A percentile compares a stretch with the other conserved stretches of the same genome.
These are phyloP conservation scores for Chauna torquata DNA, from an alignment of 2,113 vertebrate species.

Conservation along the genomic window DNA sequence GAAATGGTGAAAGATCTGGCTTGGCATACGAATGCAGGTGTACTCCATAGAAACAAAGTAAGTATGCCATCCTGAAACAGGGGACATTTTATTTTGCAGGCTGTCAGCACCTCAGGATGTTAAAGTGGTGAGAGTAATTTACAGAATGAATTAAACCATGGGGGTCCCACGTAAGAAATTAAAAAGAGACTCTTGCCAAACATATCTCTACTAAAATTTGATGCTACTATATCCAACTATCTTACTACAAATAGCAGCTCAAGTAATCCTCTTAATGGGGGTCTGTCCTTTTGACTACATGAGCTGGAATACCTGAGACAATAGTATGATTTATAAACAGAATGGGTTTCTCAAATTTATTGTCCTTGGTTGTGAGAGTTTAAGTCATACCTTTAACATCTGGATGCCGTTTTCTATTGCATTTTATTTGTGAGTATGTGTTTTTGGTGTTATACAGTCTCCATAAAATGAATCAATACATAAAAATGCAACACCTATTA, in stretches of 20 bases:
- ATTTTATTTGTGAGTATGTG: background rate
- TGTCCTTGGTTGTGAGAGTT: background rate
- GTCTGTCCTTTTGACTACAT: background rate
- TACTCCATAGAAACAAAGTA: background rate
- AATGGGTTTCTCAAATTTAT: background rate
- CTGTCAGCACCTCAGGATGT: background rate
- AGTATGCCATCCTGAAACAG: background rate
- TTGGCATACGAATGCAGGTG: background rate
- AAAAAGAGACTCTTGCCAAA: background rate
- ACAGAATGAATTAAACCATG: background rate
- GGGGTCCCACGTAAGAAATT: background rate
- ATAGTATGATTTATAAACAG: background rate
- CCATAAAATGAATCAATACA: constrained; percentile 6
- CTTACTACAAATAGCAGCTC: background rate
- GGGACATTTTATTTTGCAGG: background rate
- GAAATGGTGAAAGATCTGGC: background rate
- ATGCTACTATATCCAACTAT: background rate
- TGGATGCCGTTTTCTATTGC: background rate
- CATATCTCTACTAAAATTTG: background rate
- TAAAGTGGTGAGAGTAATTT: background rate
- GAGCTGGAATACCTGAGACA: background rate
- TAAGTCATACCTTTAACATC: background rate
- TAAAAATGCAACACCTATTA: constrained; percentile 49
- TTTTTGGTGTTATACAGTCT: background rate
- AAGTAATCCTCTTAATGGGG: background rate